A percentile compares a stretch with the other conserved stretches of the same genome.
phyloP scores from a whole-genome alignment of 2,797 vertebrate species.

The Dendrocincla fuliginosa region DNA sequence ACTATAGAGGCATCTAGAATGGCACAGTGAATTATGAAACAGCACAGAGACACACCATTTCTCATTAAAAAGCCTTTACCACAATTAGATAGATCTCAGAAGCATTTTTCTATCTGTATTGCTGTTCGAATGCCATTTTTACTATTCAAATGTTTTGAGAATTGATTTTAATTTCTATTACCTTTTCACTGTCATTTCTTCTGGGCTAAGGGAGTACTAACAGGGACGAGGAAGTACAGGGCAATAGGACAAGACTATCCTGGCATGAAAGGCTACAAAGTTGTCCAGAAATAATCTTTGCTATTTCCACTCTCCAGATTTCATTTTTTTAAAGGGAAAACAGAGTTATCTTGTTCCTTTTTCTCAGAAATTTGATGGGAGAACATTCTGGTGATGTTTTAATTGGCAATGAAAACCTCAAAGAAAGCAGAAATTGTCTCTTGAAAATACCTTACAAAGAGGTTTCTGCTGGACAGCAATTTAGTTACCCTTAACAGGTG shows the following conservation, averaged over 20 bases:
- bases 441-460: neutral
- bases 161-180: slow-evolving; percentile 75
- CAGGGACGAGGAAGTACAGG: neutral
- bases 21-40: slow-evolving; percentile 61
- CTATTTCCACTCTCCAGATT: neutral
- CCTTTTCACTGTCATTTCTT: slow-evolving; percentile 68
- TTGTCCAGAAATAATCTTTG: neutral
- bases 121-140: slow-evolving; percentile 69
- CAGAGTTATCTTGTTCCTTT: neutral
- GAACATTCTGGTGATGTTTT: neutral
- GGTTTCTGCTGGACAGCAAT: neutral
- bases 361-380: neutral
- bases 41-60: slow-evolving; percentile 55
- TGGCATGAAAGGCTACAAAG: neutral
- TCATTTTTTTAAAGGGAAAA: neutral
- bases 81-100: slow-evolving; percentile 78
- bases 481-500: neutral
- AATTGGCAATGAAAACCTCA: neutral
- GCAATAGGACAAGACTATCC: neutral
- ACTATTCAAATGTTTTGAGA: slow-evolving; percentile 72
- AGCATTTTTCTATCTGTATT: slow-evolving; percentile 74
- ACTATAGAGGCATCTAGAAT: slow-evolving; percentile 60
- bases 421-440: neutral
- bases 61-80: slow-evolving; percentile 76
- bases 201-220: neutral